Conservation (phyloP, 2,797 vertebrate species). For the Dallia pectoralis region DNA sequence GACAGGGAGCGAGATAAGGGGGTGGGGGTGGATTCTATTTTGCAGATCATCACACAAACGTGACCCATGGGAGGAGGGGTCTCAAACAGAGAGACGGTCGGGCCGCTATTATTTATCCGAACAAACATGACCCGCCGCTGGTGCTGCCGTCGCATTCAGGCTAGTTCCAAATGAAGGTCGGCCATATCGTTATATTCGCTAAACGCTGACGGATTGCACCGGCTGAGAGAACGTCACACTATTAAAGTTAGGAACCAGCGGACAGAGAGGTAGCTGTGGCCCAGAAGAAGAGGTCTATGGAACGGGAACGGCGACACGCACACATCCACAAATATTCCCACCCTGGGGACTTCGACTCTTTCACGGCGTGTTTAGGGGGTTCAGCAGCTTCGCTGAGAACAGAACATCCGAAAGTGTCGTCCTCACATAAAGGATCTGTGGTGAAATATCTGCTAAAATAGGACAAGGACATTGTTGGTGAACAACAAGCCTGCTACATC, state of each 20-base stretch:
- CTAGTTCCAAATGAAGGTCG: slow-evolving; percentile 3
- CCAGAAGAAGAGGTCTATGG: slow-evolving; percentile 6
- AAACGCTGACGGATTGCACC: slow-evolving; percentile 17
- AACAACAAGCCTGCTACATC: neutral
- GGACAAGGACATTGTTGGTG: neutral
- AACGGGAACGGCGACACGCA: neutral
- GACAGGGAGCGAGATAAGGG: slow-evolving; percentile 11
- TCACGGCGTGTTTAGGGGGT: neutral
- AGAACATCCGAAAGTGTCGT: neutral
- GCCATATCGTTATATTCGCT: slow-evolving; percentile 5
- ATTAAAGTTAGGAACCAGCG: slow-evolving; percentile 4
- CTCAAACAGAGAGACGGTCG: slow-evolving; percentile 30
- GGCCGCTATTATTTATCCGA: slow-evolving; percentile 60
- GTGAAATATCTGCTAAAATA: neutral
- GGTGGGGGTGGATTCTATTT: slow-evolving; percentile 21
- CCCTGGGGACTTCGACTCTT: neutral
- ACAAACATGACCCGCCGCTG: slow-evolving; percentile 50
- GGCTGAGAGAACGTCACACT: neutral
- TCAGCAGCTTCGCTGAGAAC: neutral
- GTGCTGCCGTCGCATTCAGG: slow-evolving; percentile 29
- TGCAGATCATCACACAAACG: slow-evolving; percentile 32
- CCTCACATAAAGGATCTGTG: neutral
- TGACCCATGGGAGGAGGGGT: slow-evolving; percentile 11
- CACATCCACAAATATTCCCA: slow-evolving; percentile 16
- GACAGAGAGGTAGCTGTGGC: neutral